Percentiles rank a stretch among this genome's conserved stretches.
These are phyloP conservation scores for Sardinella longiceps DNA, from an alignment of 2,797 vertebrate genomes.

Conservation along the genomic window DNA sequence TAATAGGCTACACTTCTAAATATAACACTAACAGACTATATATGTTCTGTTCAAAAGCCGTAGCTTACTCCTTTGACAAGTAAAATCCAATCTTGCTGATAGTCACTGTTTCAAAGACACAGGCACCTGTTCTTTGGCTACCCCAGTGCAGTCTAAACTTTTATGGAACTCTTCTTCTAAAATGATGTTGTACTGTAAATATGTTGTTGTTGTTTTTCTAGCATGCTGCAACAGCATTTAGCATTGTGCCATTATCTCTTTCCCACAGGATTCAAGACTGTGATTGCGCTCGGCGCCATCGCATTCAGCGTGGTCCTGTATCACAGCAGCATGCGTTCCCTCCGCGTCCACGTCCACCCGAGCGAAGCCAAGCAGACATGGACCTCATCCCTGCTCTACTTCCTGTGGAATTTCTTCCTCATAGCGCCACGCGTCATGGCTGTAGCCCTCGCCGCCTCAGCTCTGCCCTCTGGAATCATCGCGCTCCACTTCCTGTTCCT, in stretches of 20 bases:
- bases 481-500: slow-evolving; percentile 77
- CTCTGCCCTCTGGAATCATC: slow-evolving; percentile 70
- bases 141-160: no score
- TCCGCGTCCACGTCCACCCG: slow-evolving; percentile 58
- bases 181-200: no score
- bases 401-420: slow-evolving; percentile 86
- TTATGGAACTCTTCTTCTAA: no score
- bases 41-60: no score
- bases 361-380: slow-evolving; percentile 63
- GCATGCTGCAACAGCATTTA: no score
- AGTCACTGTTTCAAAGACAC: no score
- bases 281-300: slow-evolving; percentile 71
- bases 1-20: no score
- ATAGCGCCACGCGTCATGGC: slow-evolving; percentile 76
- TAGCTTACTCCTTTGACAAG: no score
- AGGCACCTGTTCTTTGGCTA: no score
- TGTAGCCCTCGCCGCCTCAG: slow-evolving; percentile 78
- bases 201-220: no score
- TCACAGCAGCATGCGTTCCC: slow-evolving; percentile 82
- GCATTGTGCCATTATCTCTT: not conserved
- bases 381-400: slow-evolving; percentile 70
- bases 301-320: slow-evolving; percentile 80
- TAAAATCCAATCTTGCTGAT: no score
- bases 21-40: no score
- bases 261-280: slow-evolving; percentile 78